A percentile compares a stretch with the other conserved stretches of the same genome.
phyloP scores from a whole-genome alignment of 2,797 vertebrate species.

The Argyrosomus regius region DNA sequence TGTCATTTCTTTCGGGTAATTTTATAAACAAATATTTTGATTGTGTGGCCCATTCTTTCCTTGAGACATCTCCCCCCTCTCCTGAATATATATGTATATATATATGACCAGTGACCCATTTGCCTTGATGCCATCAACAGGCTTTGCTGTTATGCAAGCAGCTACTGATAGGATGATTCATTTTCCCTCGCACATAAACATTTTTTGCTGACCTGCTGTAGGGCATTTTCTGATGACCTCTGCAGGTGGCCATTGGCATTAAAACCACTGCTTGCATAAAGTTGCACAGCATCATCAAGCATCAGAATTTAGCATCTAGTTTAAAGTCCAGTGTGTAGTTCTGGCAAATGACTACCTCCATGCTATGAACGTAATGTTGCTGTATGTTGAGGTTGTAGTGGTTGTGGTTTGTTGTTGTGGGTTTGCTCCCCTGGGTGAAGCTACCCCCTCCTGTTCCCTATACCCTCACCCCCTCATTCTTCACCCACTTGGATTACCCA shows the following conservation, averaged over 20 bases:
- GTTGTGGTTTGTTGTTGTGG: conserved; percentile 45
- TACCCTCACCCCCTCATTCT: not conserved
- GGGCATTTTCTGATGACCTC: conserved; percentile 19
- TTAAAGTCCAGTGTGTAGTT: conserved; percentile 19
- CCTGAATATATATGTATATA: conserved; percentile 17
- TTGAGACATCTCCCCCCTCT: conserved; percentile 44
- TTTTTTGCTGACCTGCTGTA: conserved; percentile 12
- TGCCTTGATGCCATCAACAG: conserved; percentile 44
- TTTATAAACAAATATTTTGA: conserved; percentile 83
- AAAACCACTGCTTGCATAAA: conserved; percentile 25
- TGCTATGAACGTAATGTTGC: conserved; percentile 10
- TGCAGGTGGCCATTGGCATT: conserved; percentile 28
- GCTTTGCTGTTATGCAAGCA: conserved; percentile 46
- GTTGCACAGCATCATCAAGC: conserved; percentile 8
- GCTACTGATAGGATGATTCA: conserved; percentile 14
- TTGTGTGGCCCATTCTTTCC: conserved; percentile 72
- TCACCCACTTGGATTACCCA: not conserved
- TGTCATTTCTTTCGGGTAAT: conserved; percentile 98
- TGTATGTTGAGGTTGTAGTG: conserved; percentile 33
- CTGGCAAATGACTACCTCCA: conserved; percentile 16
- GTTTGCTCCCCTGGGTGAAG: conserved; percentile 23
- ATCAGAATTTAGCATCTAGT: conserved; percentile 21
- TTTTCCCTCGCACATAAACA: conserved; percentile 18
- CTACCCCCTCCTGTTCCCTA: not conserved
- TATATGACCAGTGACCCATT: conserved; percentile 37